Evolutionary conservation across 2,113 vertebrate species (phyloP), one percentile per base, ranked within the genome.

Genomic region (Amphiprion ocellaris): DNA sequence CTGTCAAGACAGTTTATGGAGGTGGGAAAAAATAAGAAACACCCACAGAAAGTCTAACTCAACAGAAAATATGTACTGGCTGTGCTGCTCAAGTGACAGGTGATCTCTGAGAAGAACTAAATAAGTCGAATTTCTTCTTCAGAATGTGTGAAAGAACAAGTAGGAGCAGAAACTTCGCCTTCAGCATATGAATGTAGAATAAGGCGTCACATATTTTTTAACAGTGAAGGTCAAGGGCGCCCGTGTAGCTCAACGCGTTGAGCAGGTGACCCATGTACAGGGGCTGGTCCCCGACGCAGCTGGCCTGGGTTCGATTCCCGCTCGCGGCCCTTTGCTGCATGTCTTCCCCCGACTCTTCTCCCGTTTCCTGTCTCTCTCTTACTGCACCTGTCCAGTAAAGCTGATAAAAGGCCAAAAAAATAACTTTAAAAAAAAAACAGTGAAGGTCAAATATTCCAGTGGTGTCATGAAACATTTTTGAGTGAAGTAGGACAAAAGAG

Each of bases 1-100:
- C 74, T 30, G 71, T 65, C 63, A 59, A 26, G 12, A 10, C 16
- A 41, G 59, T 80, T 80, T 56, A 61, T 74, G 47, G 52, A 44
- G 69, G 0, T 11, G 0, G 23, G 19, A 10, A 1, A 9, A 46
- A 41, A 16, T 37, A 11, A 12, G 8, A 49, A n/a, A 56, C 0
- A 55, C 30, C 10, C 5, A 39, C 16, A 33, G n/a, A 30, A 46
- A 64, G 17, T 59, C 6, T 0, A 16, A 49, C 56, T 59, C 33
- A 10, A 69, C 72, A 71, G 58, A 49, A 76, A 69, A 52, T 49
- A 28, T 74, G 12, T 10, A 3, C 16, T 28, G 69, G 11, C 37
- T 58, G 24, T 47, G 26, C 26, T 56, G n/a, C 39, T 61, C 10
- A 59, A 12, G 0, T 60, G 54, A 53, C 55, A 49, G 54, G 56